Evolutionary conservation across 1,140 invertebrate species (phyloP), one percentile per base, ranked within the genome.

Genomic region (Propsilocerus akamusi): DNA sequence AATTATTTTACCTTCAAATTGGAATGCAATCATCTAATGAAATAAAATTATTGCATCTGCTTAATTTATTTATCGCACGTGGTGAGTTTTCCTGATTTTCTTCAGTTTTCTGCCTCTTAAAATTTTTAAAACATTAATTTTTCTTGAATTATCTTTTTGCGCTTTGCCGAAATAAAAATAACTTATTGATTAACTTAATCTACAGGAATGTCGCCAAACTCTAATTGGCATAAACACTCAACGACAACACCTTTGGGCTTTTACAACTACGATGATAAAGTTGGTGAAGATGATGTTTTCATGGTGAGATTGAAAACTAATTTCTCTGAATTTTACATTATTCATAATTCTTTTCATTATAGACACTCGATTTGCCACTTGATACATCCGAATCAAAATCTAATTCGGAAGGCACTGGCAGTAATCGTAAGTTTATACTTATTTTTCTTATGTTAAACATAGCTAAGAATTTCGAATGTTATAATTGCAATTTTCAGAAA

Each of bases 231-330:
- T 20, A 41, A 41, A 41, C 34, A 41, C 10, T 41, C 34, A 41
- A n/a, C 17, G 5, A 17, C 17, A 8, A 20, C 34, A 17, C 8
- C 34, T 20, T 20, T 8, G 64, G 63, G 56, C 61, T 67, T 68
- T 47, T 64, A 68, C 55, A 75, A 72, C 70, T 73, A 68, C 60
- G 34, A 41, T 41, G 63, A 67, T 53, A 60, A 81, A 68, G 73
- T 77, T 55, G 80, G 79, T 51, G 83, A 86, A 64, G 82, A 86
- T 64, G 83, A 86, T 65, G 83, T 87, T 57, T 87, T 87, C 68
- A 86, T 86, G 83, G 82, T 84, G 67, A 72, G 72, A 48, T 51
- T 41, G 14, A 28, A 26, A 25, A 32, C 23, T 10, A 28, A 52
- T 46, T 34, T 25, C 20, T 52, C 10, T 49, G 26, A 28, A 0